Evolutionary conservation across 2,888 invertebrate species (phyloP), one percentile per base, ranked within the genome.

Genomic region (Ochropleura leucogaster): DNA sequence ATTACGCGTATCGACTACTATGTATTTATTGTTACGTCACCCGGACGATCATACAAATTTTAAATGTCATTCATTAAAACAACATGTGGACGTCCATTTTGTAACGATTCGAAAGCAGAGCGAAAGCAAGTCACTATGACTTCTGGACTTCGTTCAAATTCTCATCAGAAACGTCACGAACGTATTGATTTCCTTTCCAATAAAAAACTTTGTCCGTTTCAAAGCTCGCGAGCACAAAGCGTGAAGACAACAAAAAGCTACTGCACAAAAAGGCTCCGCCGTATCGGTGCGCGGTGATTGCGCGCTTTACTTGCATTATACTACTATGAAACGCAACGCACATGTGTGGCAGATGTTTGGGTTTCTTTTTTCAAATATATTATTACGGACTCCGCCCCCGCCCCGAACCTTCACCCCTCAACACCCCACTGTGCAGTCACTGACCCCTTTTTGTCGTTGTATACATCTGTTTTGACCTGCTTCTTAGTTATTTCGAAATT

Each of bases 331-430:
- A 93, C 90, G 90, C 87, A 93, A 93, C 93, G 93, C 96, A 96
- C 94, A 96, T 96, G 96, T 93, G 93, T 90, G 91, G 94, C 96
- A 96, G 96, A 96, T 96, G 96, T 94, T 95, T 90, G 92, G 95
- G 95, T 95, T 92, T 94, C 91, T 92, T 94, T 94, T 95, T 96
- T 94, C 92, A 93, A 94, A 95, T 93, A 92, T 95, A 93, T 95
- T 94, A 95, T 94, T 94, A 91, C 88, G 85, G 85, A 83, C 84
- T 91, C 90, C 92, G 87, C 91, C 90, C 91, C 90, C 91, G 88
- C 88, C 89, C 88, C 84, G 84, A 84, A 59, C 68, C 68, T 64
- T 69, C 64, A 16, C 81, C 87, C 79, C 78, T 83, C 83, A 88
- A 91, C 92, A 92, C 94, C 94, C 94, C 91, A 89, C 91, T 83